These are phyloP conservation scores for Hycleus cichorii DNA, from an alignment of 1,140 invertebrate genomes.

Conservation along the genomic window DNA sequence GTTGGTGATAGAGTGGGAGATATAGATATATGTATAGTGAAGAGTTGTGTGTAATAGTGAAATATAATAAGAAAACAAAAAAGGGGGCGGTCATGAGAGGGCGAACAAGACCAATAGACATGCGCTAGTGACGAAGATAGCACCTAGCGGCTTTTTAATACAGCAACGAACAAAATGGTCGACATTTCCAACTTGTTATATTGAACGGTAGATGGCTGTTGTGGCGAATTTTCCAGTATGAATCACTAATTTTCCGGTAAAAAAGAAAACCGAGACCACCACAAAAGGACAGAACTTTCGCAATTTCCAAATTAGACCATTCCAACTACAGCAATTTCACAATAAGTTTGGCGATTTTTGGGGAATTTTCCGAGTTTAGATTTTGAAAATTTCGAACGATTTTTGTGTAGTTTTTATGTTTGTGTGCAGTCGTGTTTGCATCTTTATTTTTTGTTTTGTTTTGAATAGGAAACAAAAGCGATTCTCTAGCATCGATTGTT, in stretches of 20 bases:
- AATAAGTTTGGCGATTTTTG: too few relatives aligned
- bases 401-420: too few relatives aligned
- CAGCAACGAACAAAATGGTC: constrained; percentile 38
- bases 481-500: constrained; percentile 36
- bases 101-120: constrained; percentile 26
- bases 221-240: not conserved
- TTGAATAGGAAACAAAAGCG: constrained; percentile 11
- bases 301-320: too few relatives aligned
- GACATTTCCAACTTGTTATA: not conserved
- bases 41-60: not conserved
- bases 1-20: constrained; percentile 6
- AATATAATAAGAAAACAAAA: constrained; percentile 18
- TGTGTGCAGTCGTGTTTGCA: too few relatives aligned
- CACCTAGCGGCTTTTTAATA: constrained; percentile 30
- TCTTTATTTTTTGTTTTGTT: too few relatives aligned
- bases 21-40: not conserved
- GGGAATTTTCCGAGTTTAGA: too few relatives aligned
- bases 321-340: too few relatives aligned
- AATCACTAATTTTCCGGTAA: too few relatives aligned
- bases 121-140: constrained; percentile 26
- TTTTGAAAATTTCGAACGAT: too few relatives aligned
- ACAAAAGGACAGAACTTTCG: too few relatives aligned
- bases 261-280: too few relatives aligned
- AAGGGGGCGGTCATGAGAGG: constrained; percentile 21
- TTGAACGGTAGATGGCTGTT: constrained; percentile 25